Evolutionary conservation across 2,888 invertebrate genomes (phyloP).

Genomic region (Heliconius sara): DNA sequence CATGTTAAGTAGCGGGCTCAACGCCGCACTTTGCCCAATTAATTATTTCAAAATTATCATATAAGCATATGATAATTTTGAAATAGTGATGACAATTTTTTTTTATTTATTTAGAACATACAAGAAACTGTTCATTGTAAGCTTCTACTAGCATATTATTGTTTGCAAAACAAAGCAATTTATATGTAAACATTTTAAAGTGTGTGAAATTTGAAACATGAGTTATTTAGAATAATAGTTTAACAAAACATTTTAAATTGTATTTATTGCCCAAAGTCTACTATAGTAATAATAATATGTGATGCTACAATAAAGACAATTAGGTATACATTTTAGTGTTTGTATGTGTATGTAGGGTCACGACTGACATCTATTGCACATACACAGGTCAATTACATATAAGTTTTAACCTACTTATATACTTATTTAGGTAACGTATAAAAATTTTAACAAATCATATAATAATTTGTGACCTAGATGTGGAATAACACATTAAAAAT

Average conservation of each 20-base stretch:
- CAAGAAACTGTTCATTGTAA: slow-evolving; percentile 21
- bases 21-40: too few species aligned
- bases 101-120: slow-evolving; percentile 5
- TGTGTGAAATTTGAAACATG: slow-evolving; percentile 21
- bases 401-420: slow-evolving; percentile 52
- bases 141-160: slow-evolving; percentile 4
- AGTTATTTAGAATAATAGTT: neutral
- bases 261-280: neutral
- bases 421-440: too few species aligned
- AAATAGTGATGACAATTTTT: neutral
- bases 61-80: neutral
- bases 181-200: slow-evolving; percentile 10
- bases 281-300: slow-evolving; percentile 29
- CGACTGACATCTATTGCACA: slow-evolving; percentile 48
- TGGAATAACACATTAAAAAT: too few species aligned
- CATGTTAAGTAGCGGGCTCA: too few species aligned
- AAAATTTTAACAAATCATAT: too few species aligned
- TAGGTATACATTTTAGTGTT: neutral
- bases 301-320: slow-evolving; percentile 24
- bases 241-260: slow-evolving; percentile 16
- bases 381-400: slow-evolving; percentile 51
- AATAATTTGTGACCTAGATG: too few species aligned
- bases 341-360: slow-evolving; percentile 48
- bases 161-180: slow-evolving; percentile 37
- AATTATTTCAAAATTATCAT: too few species aligned